A percentile compares a stretch with the other conserved stretches of the same genome.
Conservation (phyloP, 2,797 vertebrate species). For the Schizothorax lantsangensis region DNA sequence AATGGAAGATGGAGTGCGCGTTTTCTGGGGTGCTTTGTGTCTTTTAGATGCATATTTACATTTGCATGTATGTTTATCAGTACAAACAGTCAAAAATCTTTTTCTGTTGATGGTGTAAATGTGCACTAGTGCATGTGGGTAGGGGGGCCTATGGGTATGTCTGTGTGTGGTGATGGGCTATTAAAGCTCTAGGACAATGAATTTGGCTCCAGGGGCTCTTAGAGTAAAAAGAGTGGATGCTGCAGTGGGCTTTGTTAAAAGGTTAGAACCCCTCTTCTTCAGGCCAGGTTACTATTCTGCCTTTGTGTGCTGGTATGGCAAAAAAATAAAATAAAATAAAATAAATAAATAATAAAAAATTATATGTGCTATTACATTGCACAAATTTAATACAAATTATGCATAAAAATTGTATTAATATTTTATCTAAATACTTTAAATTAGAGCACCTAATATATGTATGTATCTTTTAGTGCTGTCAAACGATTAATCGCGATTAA, state of each 20-base stretch:
- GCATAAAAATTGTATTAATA: background rate
- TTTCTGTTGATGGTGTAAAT: background rate
- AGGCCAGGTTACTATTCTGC: slow-evolving; percentile 78
- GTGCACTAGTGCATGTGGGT: background rate
- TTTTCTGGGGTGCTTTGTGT: background rate
- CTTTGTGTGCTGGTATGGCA: slow-evolving; percentile 54
- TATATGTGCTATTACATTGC: background rate
- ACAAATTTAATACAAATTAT: background rate
- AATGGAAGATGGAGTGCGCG: slow-evolving; percentile 6
- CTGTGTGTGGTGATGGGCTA: slow-evolving; percentile 24
- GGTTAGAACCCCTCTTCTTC: slow-evolving; percentile 70
- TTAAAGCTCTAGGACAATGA: slow-evolving; percentile 50
- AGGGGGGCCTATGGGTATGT: background rate
- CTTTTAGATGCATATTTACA: slow-evolving; percentile 10
- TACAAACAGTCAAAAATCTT: background rate
- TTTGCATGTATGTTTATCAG: slow-evolving; percentile 11
- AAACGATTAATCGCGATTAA: too few species aligned
- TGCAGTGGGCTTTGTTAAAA: slow-evolving; percentile 68
- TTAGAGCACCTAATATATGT: background rate
- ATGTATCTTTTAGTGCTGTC: too few species aligned
- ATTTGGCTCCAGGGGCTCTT: slow-evolving; percentile 54
- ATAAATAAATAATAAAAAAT: background rate
- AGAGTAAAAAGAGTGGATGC: slow-evolving; percentile 44
- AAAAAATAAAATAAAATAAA: background rate
- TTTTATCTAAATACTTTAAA: background rate